A percentile compares a stretch with the other conserved stretches of the same genome.
Conservation (phyloP, 1,140 invertebrate genomes). For the Eciton burchellii region DNA sequence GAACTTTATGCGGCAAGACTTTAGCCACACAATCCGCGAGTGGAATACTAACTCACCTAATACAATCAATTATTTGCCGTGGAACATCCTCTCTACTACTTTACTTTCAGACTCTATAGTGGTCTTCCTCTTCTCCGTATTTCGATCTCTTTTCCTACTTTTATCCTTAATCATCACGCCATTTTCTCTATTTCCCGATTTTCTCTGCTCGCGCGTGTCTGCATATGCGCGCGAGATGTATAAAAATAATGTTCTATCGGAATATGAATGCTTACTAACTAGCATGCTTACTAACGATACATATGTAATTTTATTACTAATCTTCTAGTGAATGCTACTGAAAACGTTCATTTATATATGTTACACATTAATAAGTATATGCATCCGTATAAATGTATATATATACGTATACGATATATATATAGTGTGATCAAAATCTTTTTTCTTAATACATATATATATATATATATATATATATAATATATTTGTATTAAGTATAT, state of each 20-base stretch:
- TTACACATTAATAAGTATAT: too few species aligned
- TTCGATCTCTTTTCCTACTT: slow-evolving; percentile 70
- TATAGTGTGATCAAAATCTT: slow-evolving; percentile 37
- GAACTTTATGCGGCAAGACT: slow-evolving; percentile 73
- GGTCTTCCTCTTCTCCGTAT: slow-evolving; percentile 57
- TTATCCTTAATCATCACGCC: slow-evolving; percentile 20
- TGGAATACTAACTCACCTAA: slow-evolving; percentile 84
- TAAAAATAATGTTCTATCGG: slow-evolving; percentile 23
- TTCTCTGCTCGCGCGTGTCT: slow-evolving; percentile 36
- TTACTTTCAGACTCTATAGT: slow-evolving; percentile 76
- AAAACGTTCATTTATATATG: too few species aligned
- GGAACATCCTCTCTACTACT: slow-evolving; percentile 80
- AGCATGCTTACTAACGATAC: background rate
- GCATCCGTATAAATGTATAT: slow-evolving; percentile 12
- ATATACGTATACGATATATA: slow-evolving; percentile 2
- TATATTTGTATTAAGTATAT: too few species aligned
- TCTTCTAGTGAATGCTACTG: too few species aligned
- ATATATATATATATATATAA: too few species aligned
- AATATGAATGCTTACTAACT: too few species aligned
- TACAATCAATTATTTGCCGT: slow-evolving; percentile 84
- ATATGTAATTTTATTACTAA: too few species aligned
- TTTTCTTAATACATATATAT: slow-evolving; percentile 32
- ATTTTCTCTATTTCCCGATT: background rate
- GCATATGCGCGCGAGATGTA: too few species aligned
- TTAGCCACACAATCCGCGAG: slow-evolving; percentile 77